Percentiles rank a stretch among this genome's conserved stretches.
phyloP scores from a whole-genome alignment of 2,113 vertebrate genomes.

The Tamias sibiricus region DNA sequence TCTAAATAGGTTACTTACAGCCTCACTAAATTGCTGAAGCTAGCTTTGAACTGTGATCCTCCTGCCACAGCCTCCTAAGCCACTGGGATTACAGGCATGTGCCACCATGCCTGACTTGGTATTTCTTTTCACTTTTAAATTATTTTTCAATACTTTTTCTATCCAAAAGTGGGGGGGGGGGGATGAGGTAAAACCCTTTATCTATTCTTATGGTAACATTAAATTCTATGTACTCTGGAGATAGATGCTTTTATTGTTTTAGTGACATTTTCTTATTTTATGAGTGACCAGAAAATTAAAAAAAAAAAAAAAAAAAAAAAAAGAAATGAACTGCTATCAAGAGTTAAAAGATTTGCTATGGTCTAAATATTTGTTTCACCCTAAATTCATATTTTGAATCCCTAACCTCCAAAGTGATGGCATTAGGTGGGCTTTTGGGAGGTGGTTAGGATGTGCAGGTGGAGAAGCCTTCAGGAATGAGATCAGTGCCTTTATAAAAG shows the following conservation, averaged over 20 bases:
- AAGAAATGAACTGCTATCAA: background rate
- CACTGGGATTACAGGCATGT: too few species aligned
- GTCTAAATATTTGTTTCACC: background rate
- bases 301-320: too few species aligned
- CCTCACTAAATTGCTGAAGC: too few species aligned
- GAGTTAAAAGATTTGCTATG: background rate
- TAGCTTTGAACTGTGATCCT: too few species aligned
- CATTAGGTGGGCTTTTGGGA: background rate
- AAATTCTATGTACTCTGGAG: background rate
- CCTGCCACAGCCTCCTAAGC: too few species aligned
- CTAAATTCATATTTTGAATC: background rate
- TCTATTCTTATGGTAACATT: background rate
- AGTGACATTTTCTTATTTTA: background rate
- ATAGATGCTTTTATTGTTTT: background rate
- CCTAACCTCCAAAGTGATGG: background rate
- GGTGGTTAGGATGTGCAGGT: background rate
- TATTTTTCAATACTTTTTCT: background rate
- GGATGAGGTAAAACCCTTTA: background rate
- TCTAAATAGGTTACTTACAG: too few species aligned
- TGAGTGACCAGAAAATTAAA: background rate
- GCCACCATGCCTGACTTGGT: too few species aligned
- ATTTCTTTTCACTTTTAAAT: background rate
- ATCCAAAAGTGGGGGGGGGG: background rate
- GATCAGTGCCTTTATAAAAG: background rate
- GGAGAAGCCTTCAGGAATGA: too few species aligned